Conservation (phyloP, 2,113 vertebrate species). For the Pseudolaguvia tuberculata region DNA sequence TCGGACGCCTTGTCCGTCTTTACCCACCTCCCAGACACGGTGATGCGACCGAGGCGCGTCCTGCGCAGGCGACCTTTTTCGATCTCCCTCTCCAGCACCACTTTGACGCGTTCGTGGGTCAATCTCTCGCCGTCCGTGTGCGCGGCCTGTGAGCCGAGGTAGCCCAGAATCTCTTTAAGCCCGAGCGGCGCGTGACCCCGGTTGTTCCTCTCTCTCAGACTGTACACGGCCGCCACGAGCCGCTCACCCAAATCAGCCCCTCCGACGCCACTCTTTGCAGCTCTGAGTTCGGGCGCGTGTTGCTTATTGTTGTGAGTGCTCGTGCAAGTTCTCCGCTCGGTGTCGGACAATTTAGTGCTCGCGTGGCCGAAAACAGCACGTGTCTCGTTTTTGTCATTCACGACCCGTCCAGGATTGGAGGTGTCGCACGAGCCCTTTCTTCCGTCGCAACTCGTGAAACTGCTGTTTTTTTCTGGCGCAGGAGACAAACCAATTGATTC, state of each 20-base stretch:
- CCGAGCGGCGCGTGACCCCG: slow-evolving; percentile 63
- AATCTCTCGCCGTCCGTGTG: slow-evolving; percentile 65
- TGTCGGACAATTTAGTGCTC: slow-evolving; percentile 39
- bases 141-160: slow-evolving; percentile 63
- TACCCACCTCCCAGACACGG: slow-evolving; percentile 65
- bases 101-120: slow-evolving; percentile 76
- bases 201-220: slow-evolving; percentile 60
- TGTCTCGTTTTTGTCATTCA: slow-evolving; percentile 5
- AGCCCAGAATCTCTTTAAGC: slow-evolving; percentile 64
- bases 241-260: slow-evolving; percentile 60
- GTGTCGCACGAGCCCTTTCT: not conserved
- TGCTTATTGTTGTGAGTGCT: slow-evolving; percentile 50
- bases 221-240: slow-evolving; percentile 64
- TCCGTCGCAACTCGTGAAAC: slow-evolving; percentile 1
- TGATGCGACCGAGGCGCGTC: slow-evolving; percentile 76
- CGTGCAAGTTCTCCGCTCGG: slow-evolving; percentile 59
- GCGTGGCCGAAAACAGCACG: slow-evolving; percentile 35
- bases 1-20: slow-evolving; percentile 35
- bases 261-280: not conserved
- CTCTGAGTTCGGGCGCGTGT: slow-evolving; percentile 53
- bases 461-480: not conserved
- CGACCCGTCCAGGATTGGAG: slow-evolving; percentile 7
- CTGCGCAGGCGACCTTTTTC: slow-evolving; percentile 71
- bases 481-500: not conserved
- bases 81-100: slow-evolving; percentile 74